Evolutionary conservation across 2,888 invertebrate species (phyloP), one percentile per base, ranked within the genome.

Genomic region (Megastigmus dorsalis): DNA sequence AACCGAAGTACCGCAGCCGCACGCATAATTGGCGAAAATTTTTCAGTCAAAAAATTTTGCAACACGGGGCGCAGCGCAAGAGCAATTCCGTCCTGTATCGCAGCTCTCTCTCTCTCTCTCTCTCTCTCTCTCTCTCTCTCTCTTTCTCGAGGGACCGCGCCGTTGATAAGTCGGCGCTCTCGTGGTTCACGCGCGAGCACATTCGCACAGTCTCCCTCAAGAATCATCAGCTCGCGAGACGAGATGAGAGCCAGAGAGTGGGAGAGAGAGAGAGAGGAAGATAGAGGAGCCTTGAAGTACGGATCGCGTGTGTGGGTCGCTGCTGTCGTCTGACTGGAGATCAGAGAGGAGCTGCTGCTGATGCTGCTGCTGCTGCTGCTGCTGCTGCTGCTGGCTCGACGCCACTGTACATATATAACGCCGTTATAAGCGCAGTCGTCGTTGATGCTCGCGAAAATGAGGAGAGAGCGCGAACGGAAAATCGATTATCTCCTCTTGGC

Each of bases 221-320:
- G 45, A 60, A n/a, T 60, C 45, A 60, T 28, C 15, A 13, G 28
- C 30, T 3, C 4, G 38, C 30, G 26, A 30, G 10, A 33, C n/a
- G 54, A 18, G 30, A n/a, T 28, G 48, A 10, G 15, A 3, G 36
- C 9, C 30, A 3, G 55, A 33, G 9, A 13, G 50, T 15, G 1
- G 13, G 6, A 20, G 33, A 20, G 33, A 20, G 10, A 48, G 7
- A 48, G 18, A 28, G 33, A 38, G 43, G 30, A 10, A 38, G 20
- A 3, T 7, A 30, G 26, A 50, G 73, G 74, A 80, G 79, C 81
- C 80, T 80, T 78, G 79, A 79, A 81, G 80, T 79, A 75, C 67
- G 78, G 78, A 79, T 79, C 77, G 79, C 78, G 82, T 79, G 82
- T 79, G 82, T 82, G 80, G 80, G 80, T 81, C 45, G 77, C 20